Base-by-base conservation (phyloP, 2,797 vertebrate genomes). In the Pseudotriccus pelzelni region DNA sequence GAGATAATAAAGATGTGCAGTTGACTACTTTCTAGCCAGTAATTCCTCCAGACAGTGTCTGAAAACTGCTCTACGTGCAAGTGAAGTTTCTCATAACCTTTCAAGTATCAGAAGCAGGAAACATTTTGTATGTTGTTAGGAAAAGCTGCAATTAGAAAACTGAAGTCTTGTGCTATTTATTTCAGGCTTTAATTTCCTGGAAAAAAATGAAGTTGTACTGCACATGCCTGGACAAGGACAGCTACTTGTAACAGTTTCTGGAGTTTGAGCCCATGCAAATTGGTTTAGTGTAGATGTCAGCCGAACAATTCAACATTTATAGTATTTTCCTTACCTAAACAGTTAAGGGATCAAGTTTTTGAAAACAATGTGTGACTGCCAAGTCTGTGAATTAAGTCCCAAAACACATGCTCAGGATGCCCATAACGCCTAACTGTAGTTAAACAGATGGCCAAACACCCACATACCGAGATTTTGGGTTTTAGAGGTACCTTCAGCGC, bases 401-500 rank as follows among this genome's bases (percentile, higher is more conserved):
- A 43, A 70, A 87, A 46, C 4, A 46, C 12, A 8, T 0, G 5
- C 30, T 66, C 37, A 41, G 16, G 20, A 63, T 34, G 7, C 10
- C 19, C 37, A 14, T 17, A 58, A 69, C 9, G 32, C 4, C 14
- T 2, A 20, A 4, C 3, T 3, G 1, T 9, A 41, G 37, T 46
- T 87, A 52, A 84, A 63, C 32, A 49, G 13, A 55, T 5, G 3
- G 23, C 14, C 36, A 43, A 55, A 87, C 2, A 4, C 36, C 37
- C 21, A 32, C 5, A 19, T 2, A 21, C 2, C 0, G 9, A 55
- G 62, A 50, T 25, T 76, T 22, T 5, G 12, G 13, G 3, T 41
- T 20, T 41, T 36, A 53, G 55, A 81, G 37, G 23, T 23, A 15
- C 49, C n/a, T 53, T 49, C 19, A 50, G 64, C 59, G 49, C 2